Base-by-base conservation (phyloP, 2,888 invertebrate species). In the Julus scandinavius region DNA sequence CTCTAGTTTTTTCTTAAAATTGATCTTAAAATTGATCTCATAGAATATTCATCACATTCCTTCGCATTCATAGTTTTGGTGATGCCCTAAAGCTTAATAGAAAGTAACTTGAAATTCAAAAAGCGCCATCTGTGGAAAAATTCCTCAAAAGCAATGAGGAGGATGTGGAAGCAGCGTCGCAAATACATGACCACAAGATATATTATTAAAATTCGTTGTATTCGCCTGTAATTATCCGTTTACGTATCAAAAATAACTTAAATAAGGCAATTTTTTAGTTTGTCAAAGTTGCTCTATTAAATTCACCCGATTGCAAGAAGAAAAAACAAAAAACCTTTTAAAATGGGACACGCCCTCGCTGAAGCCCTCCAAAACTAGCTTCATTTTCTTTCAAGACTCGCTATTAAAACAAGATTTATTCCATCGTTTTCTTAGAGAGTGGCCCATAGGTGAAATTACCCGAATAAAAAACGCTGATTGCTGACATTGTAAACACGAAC, bases 371-470 rank as follows among this genome's bases (percentile, higher is more conserved):
- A 80, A 80, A 80, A 80, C 80, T 38, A 2, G 72, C 72, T 72
- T 72, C 13, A 20, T 80, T 38, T 38, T 38, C 80, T 20, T 80
- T 80, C 80, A 80, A 2, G 80, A 13, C 4, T 80, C 38, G 80
- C 80, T 80, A 80, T 80, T 80, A 80, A 80, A 80, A 80, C 80
- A 38, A 80, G 80, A 80, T 80, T 80, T 80, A 80, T 80, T 38
- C 13, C 13, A 80, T 80, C 80, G 80, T 80, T 80, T 80, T 80
- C 80, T 29, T n/a, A n/a, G 29, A 80, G 72, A 72, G 80, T 80
- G 80, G 80, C 80, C 80, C 80, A 80, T 38, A 80, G 80, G 80
- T 80, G 80, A 80, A 80, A 80, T 80, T 80, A 13, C 80, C 13
- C 29, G 80, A 80, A 80, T 38, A 80, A 80, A 80, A 80, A 80